Evolutionary conservation across 2,888 invertebrate species (phyloP), one percentile per base, ranked within the genome.

Genomic region (Odontothrips loti): DNA sequence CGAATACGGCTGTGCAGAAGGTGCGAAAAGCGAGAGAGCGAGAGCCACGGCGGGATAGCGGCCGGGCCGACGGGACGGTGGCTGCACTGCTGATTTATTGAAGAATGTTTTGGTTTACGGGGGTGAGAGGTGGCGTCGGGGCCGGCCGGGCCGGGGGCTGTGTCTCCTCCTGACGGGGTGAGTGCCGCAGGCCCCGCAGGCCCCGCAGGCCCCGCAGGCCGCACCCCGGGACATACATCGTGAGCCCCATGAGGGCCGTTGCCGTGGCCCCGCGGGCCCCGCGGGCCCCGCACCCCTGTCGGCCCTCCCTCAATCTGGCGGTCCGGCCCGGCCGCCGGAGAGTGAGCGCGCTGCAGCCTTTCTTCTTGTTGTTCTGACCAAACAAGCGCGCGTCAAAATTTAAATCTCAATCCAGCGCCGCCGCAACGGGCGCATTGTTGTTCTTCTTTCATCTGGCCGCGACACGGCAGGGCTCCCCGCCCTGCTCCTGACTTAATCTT

Each of bases 231-330:
- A 83, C 84, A 84, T 84, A 85, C 85, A 85, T 86, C 86, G 85
- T 87, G 87, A 87, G 84, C 83, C 84, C 84, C 84, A 82, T 83
- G 84, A 83, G 83, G 82, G 83, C 83, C 51, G 20, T 80, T 58
- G 34, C 51, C 47, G 17, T n/a, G 34, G 34, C 83, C 84, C 84
- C 81, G 82, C 81, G 82, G n/a, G n/a, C n/a, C n/a, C 75, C 81
- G 82, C 82, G 78, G 81, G 81, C 79, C 82, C 82, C 79, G 82
- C 79, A 79, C 82, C 82, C 34, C 29, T 34, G 23, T 79, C 80
- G 47, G 48, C 51, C 80, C 51, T 48, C 58, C 27, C 9, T 23
- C 79, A 20, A 0, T 6, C 79, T 48, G 78, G 10, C 34, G n/a
- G n/a, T n/a, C n/a, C n/a, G n/a, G n/a, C n/a, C n/a, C n/a, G n/a